Evolutionary conservation across 2,888 invertebrate genomes (phyloP), one percentile per base, ranked within the genome.

Genomic region (Oxyteleia sp.): DNA sequence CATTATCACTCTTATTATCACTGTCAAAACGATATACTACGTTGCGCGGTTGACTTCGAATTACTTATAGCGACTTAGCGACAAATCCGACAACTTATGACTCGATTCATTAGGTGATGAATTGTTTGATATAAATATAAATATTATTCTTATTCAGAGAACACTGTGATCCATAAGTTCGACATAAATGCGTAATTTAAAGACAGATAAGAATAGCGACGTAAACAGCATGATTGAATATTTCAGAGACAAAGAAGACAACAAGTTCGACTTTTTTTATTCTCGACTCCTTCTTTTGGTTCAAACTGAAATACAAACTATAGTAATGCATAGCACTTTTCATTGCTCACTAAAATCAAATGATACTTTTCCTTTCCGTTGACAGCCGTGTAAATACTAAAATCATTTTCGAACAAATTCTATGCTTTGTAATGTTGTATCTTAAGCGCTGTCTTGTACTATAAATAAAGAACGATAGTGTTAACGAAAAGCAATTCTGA

Each of bases 131-230:
- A 81, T 63, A 63, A 51, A 63, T 68, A 74, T 74, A 68, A 75
- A 61, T 66, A 74, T 82, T 72, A 71, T 76, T 82, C 75, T 79
- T 72, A 79, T 79, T 79, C 79, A 72, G 59, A 82, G 53, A 82
- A 82, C 47, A 53, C 76, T 82, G 76, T 82, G 82, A 82, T 76
- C 71, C 64, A 71, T 76, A 76, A 76, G 76, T 82, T 76, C 82
- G 82, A 82, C 64, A 76, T 64, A n/a, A 61, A 63, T 63, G 69
- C 63, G 49, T 71, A 75, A 57, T 43, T 57, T 64, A 69, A 64
- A 49, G 29, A 57, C 35, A 64, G 11, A 41, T 64, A 63, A 75
- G 45, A 49, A 53, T 82, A 75, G 66, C 16, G 32, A 35, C 64
- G 64, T 61, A 72, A 81, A 69, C 29, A 63, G n/a, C 55, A 80